Conservation (phyloP, 2,888 invertebrate genomes). For the Parascotia fuliginaria region DNA sequence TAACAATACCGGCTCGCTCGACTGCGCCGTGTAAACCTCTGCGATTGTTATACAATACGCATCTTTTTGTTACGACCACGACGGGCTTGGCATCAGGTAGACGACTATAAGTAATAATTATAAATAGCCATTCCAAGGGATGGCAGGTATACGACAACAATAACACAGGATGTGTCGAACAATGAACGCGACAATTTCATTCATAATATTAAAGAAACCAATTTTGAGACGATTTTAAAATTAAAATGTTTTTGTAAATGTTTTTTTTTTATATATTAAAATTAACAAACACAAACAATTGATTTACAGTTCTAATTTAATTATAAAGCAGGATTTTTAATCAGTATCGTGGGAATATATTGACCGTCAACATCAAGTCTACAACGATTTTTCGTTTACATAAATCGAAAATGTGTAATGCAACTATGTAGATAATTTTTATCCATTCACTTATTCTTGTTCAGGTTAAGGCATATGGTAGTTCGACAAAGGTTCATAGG, state of each 20-base stretch:
- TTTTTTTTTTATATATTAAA: neutral
- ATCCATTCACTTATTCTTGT: slow-evolving; percentile 10
- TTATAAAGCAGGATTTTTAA: neutral
- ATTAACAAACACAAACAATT: neutral
- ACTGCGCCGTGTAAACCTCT: slow-evolving; percentile 65
- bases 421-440: slow-evolving; percentile 27
- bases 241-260: slow-evolving; percentile 14
- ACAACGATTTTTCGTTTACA: too few species aligned
- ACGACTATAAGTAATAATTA: slow-evolving; percentile 77
- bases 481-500: slow-evolving; percentile 35
- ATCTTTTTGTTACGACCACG: slow-evolving; percentile 75
- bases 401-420: too few species aligned
- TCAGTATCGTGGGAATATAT: too few species aligned
- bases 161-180: slow-evolving; percentile 76
- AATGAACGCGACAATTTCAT: slow-evolving; percentile 51
- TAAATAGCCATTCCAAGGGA: slow-evolving; percentile 64
- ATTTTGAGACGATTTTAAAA: slow-evolving; percentile 28
- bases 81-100: slow-evolving; percentile 73
- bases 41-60: slow-evolving; percentile 70
- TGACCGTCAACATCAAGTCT: too few species aligned
- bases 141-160: slow-evolving; percentile 69
- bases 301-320: neutral
- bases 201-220: slow-evolving; percentile 41
- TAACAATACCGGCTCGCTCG: slow-evolving; percentile 59
- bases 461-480: slow-evolving; percentile 9